Percentiles rank a stretch among this genome's conserved stretches.
phyloP scores from a whole-genome alignment of 2,113 vertebrate genomes.

The Callaeas wilsoni region DNA sequence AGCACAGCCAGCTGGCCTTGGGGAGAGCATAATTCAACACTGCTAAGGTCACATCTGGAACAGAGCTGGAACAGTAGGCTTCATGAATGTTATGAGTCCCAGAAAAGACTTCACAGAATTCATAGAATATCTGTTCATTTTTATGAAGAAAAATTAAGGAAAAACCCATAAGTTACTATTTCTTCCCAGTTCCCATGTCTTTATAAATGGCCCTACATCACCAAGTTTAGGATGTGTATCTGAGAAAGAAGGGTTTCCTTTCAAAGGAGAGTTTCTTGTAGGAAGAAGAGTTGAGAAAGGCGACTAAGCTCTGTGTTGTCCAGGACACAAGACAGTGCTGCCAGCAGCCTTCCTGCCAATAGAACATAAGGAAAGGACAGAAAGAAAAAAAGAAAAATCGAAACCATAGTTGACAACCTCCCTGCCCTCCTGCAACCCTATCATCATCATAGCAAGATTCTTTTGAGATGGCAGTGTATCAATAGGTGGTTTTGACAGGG shows the following conservation, averaged over 20 bases:
- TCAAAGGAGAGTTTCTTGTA: neutral
- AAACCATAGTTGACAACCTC: neutral
- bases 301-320: neutral
- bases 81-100: neutral
- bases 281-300: neutral
- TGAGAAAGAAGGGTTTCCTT: neutral
- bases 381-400: neutral
- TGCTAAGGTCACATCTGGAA: neutral
- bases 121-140: neutral
- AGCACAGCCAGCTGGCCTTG: neutral
- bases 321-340: neutral
- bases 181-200: neutral
- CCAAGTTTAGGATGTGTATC: neutral
- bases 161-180: neutral
- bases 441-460: neutral
- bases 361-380: neutral
- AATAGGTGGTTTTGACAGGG: neutral
- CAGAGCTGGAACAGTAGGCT: neutral
- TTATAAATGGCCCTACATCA: neutral
- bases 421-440: neutral
- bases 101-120: neutral
- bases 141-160: accelerated
- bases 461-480: neutral
- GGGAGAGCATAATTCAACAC: neutral
- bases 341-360: neutral